Evolutionary conservation across 1,140 invertebrate genomes (phyloP).

Genomic region (Parapsyche elsis): DNA sequence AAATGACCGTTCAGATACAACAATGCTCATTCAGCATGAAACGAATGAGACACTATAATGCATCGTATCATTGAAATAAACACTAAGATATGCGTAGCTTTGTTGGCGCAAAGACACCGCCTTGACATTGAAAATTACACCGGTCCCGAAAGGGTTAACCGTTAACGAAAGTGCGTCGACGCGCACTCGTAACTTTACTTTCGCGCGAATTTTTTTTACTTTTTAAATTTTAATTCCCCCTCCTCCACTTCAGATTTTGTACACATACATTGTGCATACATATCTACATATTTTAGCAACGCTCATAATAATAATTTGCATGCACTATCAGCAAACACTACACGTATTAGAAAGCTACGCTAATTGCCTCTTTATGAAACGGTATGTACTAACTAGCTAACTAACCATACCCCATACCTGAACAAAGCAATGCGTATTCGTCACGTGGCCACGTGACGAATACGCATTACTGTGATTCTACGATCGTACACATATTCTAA

Average conservation of each 20-base stretch:
- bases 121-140: not conserved
- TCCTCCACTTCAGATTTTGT: not conserved
- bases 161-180: not conserved
- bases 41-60: too few relatives aligned
- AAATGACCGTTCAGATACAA: too few relatives aligned
- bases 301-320: not conserved
- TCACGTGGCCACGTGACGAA: too few relatives aligned
- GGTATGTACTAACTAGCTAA: not conserved
- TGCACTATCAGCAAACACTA: slow-evolving; percentile 9
- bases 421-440: not conserved
- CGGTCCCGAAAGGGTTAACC: not conserved
- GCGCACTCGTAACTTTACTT: too few relatives aligned
- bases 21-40: too few relatives aligned
- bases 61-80: too few relatives aligned
- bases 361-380: slow-evolving; percentile 21
- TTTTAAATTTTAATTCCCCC: too few relatives aligned
- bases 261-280: not conserved
- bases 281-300: not conserved
- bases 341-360: slow-evolving; percentile 29
- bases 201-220: too few relatives aligned
- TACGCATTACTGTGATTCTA: not conserved
- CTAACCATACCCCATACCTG: too few relatives aligned
- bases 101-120: too few relatives aligned
- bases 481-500: not conserved
- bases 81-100: too few relatives aligned